Conservation (phyloP, 2,113 vertebrate genomes). For the Entelurus aequoreus region DNA sequence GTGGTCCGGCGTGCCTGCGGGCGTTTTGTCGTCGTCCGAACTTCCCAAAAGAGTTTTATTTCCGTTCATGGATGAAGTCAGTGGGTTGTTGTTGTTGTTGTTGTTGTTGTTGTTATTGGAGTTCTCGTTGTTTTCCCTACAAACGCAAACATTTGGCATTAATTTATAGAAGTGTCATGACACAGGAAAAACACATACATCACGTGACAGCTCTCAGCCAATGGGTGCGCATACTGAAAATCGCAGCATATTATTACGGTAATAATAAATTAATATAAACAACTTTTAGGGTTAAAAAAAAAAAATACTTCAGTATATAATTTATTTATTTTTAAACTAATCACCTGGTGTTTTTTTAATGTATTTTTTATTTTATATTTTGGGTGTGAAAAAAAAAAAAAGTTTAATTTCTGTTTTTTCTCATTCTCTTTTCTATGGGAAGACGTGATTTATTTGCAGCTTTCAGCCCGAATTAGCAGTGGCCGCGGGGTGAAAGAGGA, state of each 20-base stretch:
- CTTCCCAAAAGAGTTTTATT: constrained; percentile 96
- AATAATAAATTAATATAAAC: too few species aligned
- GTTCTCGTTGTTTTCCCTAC: constrained; percentile 98
- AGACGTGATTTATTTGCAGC: constrained; percentile 66
- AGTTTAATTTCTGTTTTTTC: not conserved
- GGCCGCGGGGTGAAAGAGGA: constrained; percentile 52
- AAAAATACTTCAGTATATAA: too few species aligned
- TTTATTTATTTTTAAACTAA: too few species aligned
- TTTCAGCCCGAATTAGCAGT: constrained; percentile 64
- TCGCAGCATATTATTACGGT: too few species aligned
- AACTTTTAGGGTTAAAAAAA: too few species aligned
- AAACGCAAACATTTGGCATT: constrained; percentile 15
- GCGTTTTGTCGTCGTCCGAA: constrained; percentile 98
- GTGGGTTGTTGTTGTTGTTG: constrained; percentile 85
- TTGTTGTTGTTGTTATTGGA: constrained; percentile 91
- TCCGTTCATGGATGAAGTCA: constrained; percentile 94
- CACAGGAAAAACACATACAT: too few species aligned
- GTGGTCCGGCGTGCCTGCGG: constrained; percentile 93
- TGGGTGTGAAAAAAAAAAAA: too few species aligned
- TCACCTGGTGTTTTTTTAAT: too few species aligned
- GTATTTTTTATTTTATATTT: too few species aligned
- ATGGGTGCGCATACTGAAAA: too few species aligned
- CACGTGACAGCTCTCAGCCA: too few species aligned
- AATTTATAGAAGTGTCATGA: too few species aligned
- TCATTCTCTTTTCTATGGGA: constrained; percentile 24